These are phyloP conservation scores for Scaeva pyrastri DNA, from an alignment of 2,888 invertebrate species.

Conservation along the genomic window DNA sequence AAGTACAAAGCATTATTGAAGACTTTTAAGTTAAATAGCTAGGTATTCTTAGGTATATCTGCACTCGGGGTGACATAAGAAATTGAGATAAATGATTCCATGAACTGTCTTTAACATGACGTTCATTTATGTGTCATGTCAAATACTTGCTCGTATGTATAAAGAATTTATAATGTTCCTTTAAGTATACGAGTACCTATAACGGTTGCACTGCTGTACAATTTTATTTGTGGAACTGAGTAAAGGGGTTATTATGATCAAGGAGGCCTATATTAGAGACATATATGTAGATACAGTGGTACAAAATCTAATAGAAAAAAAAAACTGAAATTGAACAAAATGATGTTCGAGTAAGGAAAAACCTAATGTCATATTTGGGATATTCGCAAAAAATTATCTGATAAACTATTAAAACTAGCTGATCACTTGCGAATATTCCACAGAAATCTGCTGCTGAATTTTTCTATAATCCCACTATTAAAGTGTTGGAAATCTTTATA, in stretches of 20 bases:
- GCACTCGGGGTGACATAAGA: background rate
- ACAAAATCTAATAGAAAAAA: too few relatives aligned
- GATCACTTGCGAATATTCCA: too few relatives aligned
- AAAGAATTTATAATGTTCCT: conserved; percentile 55
- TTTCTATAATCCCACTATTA: too few relatives aligned
- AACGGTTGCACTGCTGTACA: background rate
- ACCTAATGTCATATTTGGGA: too few relatives aligned
- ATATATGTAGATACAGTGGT: too few relatives aligned
- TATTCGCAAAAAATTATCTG: too few relatives aligned
- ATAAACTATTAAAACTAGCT: too few relatives aligned
- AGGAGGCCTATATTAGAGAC: too few relatives aligned
- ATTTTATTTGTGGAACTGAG: conserved; percentile 40
- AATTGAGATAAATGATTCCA: conserved; percentile 59
- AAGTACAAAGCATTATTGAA: background rate
- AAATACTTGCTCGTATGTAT: conserved; percentile 24
- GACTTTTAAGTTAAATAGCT: background rate
- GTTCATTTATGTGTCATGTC: conserved; percentile 53
- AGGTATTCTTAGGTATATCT: background rate
- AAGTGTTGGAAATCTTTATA: too few relatives aligned
- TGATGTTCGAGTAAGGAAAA: too few relatives aligned
- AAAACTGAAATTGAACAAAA: too few relatives aligned
- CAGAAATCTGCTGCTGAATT: too few relatives aligned
- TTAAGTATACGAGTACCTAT: conserved; percentile 36
- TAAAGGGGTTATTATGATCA: background rate
- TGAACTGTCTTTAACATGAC: conserved; percentile 61